A percentile compares a stretch with the other conserved stretches of the same genome.
Evolutionary conservation across 2,797 vertebrate genomes (phyloP).

Genomic region (Pogonophryne albipinna): DNA sequence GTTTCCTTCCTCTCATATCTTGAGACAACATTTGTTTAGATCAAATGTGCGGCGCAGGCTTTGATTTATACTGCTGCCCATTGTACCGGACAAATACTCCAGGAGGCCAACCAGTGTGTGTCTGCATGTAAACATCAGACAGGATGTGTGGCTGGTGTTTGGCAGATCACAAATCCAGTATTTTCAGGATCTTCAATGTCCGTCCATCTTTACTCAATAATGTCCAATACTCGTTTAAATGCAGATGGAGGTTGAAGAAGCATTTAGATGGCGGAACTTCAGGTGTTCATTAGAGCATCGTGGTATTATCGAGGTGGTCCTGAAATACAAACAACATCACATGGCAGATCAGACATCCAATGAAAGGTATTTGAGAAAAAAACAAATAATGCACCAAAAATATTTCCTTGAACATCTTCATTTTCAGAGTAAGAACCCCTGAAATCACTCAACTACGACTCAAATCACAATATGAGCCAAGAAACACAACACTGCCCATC

Average conservation of each 20-base stretch:
- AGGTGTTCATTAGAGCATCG: not conserved
- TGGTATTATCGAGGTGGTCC: constrained; percentile 51
- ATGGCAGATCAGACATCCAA: not conserved
- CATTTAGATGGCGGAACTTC: not conserved
- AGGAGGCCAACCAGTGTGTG: constrained; percentile 14
- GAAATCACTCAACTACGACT: not conserved
- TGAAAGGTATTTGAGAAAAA: not conserved
- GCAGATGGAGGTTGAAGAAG: not conserved
- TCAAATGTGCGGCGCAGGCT: constrained; percentile 39
- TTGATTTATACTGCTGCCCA: constrained; percentile 55
- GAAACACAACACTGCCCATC: not conserved
- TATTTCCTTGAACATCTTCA: not conserved
- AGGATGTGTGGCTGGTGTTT: constrained; percentile 12
- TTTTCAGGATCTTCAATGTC: not conserved
- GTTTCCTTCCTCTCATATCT: constrained; percentile 65
- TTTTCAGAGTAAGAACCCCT: not conserved
- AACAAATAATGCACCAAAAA: not conserved
- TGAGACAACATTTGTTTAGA: constrained; percentile 77
- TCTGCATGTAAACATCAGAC: not conserved
- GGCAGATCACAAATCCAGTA: not conserved
- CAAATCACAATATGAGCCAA: not conserved
- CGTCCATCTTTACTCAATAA: not conserved
- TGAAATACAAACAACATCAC: constrained; percentile 54
- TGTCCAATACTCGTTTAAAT: not conserved
- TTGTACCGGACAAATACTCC: constrained; percentile 22